Conservation (phyloP, 1,140 invertebrate species). For the Orius insidiosus region DNA sequence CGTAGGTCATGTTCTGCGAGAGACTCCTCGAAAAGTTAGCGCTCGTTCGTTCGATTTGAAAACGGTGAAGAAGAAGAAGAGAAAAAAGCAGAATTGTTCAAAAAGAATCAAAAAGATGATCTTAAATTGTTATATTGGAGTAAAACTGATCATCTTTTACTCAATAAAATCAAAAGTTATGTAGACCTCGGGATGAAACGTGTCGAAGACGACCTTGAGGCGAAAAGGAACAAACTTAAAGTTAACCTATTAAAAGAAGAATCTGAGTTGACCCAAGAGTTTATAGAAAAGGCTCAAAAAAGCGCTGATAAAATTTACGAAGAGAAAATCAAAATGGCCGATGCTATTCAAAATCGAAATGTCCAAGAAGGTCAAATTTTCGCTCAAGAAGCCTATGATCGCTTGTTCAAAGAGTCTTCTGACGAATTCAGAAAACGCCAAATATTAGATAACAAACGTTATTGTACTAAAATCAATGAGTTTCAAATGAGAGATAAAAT, state of each 20-base stretch:
- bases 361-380: background rate
- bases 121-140: too few relatives aligned
- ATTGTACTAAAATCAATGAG: background rate
- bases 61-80: too few relatives aligned
- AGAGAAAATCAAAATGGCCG: background rate
- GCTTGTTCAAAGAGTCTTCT: background rate
- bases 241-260: background rate
- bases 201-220: background rate
- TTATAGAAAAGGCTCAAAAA: background rate
- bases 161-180: background rate
- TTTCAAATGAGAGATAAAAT: constrained; percentile 5
- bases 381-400: background rate
- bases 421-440: background rate
- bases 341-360: background rate
- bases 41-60: too few relatives aligned
- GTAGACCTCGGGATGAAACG: background rate
- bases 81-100: too few relatives aligned
- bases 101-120: too few relatives aligned
- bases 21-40: too few relatives aligned
- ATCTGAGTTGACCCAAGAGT: background rate
- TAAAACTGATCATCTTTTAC: too few relatives aligned
- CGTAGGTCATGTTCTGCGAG: too few relatives aligned
- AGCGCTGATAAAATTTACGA: background rate
- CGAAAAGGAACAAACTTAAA: constrained; percentile 3
- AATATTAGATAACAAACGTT: background rate